Base-by-base conservation (phyloP, 2,113 vertebrate genomes). In the Corythoichthys haematopterus region DNA sequence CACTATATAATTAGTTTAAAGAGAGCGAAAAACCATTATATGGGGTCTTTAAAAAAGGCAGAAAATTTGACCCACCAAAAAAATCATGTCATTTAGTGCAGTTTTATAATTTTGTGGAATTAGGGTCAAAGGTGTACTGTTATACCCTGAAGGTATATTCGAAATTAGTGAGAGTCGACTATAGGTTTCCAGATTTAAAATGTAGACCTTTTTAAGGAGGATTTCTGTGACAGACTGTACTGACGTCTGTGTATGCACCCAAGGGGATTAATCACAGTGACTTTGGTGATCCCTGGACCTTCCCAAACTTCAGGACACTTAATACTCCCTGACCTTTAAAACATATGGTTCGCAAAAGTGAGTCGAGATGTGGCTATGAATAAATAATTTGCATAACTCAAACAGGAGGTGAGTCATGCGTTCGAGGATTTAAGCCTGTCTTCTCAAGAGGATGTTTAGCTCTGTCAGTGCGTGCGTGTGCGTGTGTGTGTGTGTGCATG, bases 371-470 rank as follows among this genome's bases (percentile, higher is more conserved):
- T 73, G 52, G 71, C 69, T 38, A 77, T 76, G 70, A 84, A 84
- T 84, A 75, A 87, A 74, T 77, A 72, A 80, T 80, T 57, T 76
- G 76, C 80, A 84, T 78, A 85, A 78, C 63, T 78, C 47, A 67
- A 76, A 74, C 68, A 76, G 64, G 81, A 80, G 76, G 79, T 71
- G 77, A 78, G 58, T 81, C 74, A 76, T 46, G 72, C 76, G 1
- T 85, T 28, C 62, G 80, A 84, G 75, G 81, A 72, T 77, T 78
- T 67, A 62, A 47, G 45, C 64, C 52, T 53, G 72, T 81, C 66
- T 58, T 63, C 71, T 79, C 65, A 59, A 82, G 77, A 75, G 59
- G 63, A 37, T 67, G 68, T 72, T 75, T 63, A 71, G 70, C 68
- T 73, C 20, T 3, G 14, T 74, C 9, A 51, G 33, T 50, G 52